Percentiles rank a stretch among this genome's conserved stretches.
Evolutionary conservation across 1,140 invertebrate genomes (phyloP).

Genomic region (Magallana gigas): DNA sequence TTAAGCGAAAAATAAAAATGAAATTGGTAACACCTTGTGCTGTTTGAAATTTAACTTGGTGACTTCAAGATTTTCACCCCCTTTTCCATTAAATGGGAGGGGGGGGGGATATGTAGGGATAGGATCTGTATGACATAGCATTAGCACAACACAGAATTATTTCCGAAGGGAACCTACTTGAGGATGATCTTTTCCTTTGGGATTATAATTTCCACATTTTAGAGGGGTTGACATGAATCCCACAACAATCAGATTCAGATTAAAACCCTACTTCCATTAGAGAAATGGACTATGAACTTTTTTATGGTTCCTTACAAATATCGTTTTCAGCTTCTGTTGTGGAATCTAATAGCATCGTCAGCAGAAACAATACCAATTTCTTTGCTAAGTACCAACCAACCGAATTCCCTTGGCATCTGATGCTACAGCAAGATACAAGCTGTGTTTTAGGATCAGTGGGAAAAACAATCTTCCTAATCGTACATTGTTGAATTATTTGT

Average conservation of each 20-base stretch:
- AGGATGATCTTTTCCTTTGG: no score
- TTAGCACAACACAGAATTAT: no score
- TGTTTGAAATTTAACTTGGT: no score
- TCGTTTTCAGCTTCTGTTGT: neutral
- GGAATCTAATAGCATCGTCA: conserved; percentile 11
- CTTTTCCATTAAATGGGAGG: no score
- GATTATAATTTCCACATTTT: no score
- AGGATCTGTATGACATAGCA: no score
- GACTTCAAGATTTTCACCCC: no score
- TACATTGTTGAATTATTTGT: neutral
- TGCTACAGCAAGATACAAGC: neutral
- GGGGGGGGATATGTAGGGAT: no score
- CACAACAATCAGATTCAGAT: neutral
- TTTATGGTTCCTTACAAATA: neutral
- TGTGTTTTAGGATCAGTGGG: neutral
- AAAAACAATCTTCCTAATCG: conserved; percentile 11
- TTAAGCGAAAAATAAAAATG: no score
- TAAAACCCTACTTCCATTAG: conserved; percentile 23
- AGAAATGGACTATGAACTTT: conserved; percentile 22
- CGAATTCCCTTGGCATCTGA: neutral
- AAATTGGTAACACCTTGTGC: no score
- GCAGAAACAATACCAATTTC: neutral
- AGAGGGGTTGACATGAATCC: no score
- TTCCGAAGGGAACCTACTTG: no score
- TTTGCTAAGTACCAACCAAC: neutral